Conservation (phyloP, 2,888 invertebrate genomes). For the Lasioglossum malachurum region DNA sequence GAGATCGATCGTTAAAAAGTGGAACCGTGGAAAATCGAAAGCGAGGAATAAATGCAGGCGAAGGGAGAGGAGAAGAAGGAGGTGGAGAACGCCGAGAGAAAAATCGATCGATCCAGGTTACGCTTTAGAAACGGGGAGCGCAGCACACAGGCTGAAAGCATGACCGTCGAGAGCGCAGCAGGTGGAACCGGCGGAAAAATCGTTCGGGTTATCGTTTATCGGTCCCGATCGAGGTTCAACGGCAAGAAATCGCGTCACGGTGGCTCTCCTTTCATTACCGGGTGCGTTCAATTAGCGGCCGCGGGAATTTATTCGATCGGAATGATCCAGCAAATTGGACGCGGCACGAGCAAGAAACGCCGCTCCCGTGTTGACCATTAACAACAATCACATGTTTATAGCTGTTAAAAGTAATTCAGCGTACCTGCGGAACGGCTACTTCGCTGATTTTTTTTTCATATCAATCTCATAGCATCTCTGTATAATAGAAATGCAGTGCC, state of each 20-base stretch:
- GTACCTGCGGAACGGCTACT: background rate
- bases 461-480: too few species aligned
- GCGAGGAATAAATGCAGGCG: background rate
- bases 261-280: constrained; percentile 15
- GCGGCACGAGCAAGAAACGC: background rate
- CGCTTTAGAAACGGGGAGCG: background rate
- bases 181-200: background rate
- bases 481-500: background rate
- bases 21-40: constrained; percentile 11
- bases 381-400: background rate
- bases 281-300: constrained; percentile 41
- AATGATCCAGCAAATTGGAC: constrained; percentile 30
- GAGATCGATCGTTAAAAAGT: constrained; percentile 9
- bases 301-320: constrained; percentile 32
- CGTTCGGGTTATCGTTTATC: background rate
- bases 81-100: background rate
- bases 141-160: background rate
- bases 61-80: background rate
- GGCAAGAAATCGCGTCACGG: constrained; percentile 15
- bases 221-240: background rate
- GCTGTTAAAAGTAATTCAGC: background rate
- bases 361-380: background rate
- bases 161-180: background rate
- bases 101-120: background rate
- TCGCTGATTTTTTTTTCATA: too few species aligned